Evolutionary conservation across 2,888 invertebrate species (phyloP), one percentile per base, ranked within the genome.

Genomic region (Syrphus vitripennis): DNA sequence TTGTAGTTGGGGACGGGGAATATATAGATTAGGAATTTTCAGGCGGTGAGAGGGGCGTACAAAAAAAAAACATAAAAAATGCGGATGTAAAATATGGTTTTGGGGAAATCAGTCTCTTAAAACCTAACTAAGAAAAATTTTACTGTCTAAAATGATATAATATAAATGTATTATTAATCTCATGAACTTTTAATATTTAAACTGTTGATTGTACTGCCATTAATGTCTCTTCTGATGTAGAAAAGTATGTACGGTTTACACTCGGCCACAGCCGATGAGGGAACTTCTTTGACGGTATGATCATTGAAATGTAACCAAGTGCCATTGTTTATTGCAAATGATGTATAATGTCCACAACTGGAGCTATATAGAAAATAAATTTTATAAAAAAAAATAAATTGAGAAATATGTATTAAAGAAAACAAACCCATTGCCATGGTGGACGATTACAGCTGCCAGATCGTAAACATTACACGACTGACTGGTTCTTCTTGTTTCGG

Each of bases 291-390:
- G n/a, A 97, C 97, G 1, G 95, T 95, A 89, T 96, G 96, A 93
- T 97, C 97, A 93, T 97, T 97, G 93, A 97, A 97, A 92, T 97
- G 96, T 93, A 96, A 96, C 97, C 97, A 97, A 88, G 95, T 95
- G 63, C 95, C 95, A 88, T 96, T 96, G 93, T 96, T 96, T 88
- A 95, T 95, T 59, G 96, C 97, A 92, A 96, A 97, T 84, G 97
- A 95, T 76, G 97, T 97, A 93, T 97, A 97, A 92, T 97, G 97
- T 40, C 97, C 97, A 40, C 96, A 96, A 0, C 96, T 96, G 70
- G 96, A 96, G 24, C 97, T 96, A 74, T 3, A 48, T 16, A 37
- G 14, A 21, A 53, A 57, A 31, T 7, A 31, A n/a, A 24, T 26
- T 12, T 31, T 2, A 19, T 21, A 40, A 4, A 26, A 37, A 48